phyloP scores from a whole-genome alignment of 1,140 invertebrate species.

The Hylyphantes graminicola region DNA sequence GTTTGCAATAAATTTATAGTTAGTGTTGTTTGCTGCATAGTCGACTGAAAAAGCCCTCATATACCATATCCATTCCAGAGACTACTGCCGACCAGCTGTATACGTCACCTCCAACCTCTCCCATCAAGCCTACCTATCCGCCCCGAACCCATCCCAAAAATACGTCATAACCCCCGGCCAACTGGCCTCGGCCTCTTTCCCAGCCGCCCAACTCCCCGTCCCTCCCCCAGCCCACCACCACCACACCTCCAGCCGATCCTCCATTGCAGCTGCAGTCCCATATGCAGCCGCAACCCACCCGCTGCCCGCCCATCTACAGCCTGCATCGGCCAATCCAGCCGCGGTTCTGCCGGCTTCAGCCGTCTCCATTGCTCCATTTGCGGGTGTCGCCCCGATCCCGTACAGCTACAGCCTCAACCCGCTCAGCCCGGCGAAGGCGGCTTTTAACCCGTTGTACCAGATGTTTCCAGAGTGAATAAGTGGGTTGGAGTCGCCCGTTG shows the following conservation, averaged over 20 bases:
- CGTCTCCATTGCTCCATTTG: slow-evolving; percentile 52
- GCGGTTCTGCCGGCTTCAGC: slow-evolving; percentile 41
- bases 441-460: slow-evolving; percentile 61
- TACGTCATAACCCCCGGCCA: slow-evolving; percentile 61
- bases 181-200: slow-evolving; percentile 53
- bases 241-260: slow-evolving; percentile 48
- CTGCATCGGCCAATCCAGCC: slow-evolving; percentile 54
- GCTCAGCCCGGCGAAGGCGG: slow-evolving; percentile 55
- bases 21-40: too few relatives aligned
- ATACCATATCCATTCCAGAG: slow-evolving; percentile 52
- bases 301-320: slow-evolving; percentile 48
- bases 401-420: slow-evolving; percentile 60
- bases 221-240: slow-evolving; percentile 63
- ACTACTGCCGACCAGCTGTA: slow-evolving; percentile 63
- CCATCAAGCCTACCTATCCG: slow-evolving; percentile 61
- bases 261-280: slow-evolving; percentile 53
- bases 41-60: too few relatives aligned
- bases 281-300: slow-evolving; percentile 44
- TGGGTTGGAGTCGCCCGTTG: not conserved
- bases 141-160: slow-evolving; percentile 61
- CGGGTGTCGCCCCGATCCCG: slow-evolving; percentile 25
- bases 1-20: too few relatives aligned
- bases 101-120: slow-evolving; percentile 62
- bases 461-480: slow-evolving; percentile 57
- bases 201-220: slow-evolving; percentile 54